Base-by-base conservation (phyloP, 2,888 invertebrate genomes). In the Parelbella ahira region DNA sequence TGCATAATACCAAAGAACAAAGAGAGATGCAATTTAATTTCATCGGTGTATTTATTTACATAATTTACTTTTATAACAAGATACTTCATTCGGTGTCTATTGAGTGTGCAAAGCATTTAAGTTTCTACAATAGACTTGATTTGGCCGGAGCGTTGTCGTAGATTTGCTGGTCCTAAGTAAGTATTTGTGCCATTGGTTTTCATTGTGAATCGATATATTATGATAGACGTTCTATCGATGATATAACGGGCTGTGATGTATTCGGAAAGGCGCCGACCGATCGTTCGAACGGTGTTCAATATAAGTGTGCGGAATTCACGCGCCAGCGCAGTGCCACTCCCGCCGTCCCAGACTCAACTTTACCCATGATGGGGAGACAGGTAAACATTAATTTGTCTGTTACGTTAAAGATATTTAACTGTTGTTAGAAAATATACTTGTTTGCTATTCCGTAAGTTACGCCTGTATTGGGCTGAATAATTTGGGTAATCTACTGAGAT, bases 311-410 rank as follows among this genome's bases (percentile, higher is more conserved):
- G 62, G 55, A 60, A 60, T 55, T 64, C 59, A 28, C 60, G 75
- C 78, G 75, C 68, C 63, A 64, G 56, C 52, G 54, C 60, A 81
- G 71, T 78, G 72, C 71, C 62, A 60, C 69, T 77, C 64, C 68
- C 71, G 51, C 70, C 60, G 72, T 68, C 69, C 60, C 54, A 44
- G 64, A 71, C 58, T 58, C 58, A 59, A 67, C 70, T 66, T 56
- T 68, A 55, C 57, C 61, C 58, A 68, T 50, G 54, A 84, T 84
- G 86, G 70, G 79, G 76, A 73, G 68, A 69, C 64, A 81, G 84
- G 86, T 86, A 81, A 64, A 28, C 12, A 19, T 5, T 7, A 19
- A 23, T 20, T 7, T 23, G n/a, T n/a, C n/a, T n/a, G n/a, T n/a
- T n/a, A n/a, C n/a, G n/a, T n/a, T n/a, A n/a, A n/a, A n/a, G n/a